Percentiles rank a stretch among this genome's conserved stretches.
phyloP scores from a whole-genome alignment of 2,797 vertebrate species.

The Morelia viridis region DNA sequence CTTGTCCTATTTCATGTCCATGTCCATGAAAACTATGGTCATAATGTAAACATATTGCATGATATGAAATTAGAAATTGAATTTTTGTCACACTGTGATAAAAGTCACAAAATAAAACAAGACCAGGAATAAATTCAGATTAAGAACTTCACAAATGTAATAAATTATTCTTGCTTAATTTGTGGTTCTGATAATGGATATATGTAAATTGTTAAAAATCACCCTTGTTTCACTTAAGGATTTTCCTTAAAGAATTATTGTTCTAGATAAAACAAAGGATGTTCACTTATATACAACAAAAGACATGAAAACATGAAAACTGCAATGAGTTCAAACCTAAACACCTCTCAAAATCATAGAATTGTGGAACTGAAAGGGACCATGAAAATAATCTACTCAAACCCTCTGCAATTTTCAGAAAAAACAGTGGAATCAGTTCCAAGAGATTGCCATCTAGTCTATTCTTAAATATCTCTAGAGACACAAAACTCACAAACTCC shows the following conservation, averaged over 20 bases:
- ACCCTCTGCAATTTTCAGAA: not conserved
- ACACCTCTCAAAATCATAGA: not conserved
- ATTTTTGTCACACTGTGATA: not conserved
- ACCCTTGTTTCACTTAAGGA: not conserved
- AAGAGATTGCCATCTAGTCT: not conserved
- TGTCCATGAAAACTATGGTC: not conserved
- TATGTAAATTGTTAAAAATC: constrained; percentile 2
- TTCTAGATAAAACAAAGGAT: not conserved
- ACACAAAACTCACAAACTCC: not conserved
- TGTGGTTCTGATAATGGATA: not conserved
- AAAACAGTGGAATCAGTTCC: not conserved
- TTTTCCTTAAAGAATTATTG: not conserved
- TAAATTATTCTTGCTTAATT: not conserved
- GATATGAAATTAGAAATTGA: constrained; percentile 13
- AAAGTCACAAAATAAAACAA: not conserved
- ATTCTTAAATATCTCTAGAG: not conserved
- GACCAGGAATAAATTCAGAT: not conserved
- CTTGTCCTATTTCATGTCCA: not conserved
- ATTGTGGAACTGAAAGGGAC: not conserved
- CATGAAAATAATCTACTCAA: not conserved
- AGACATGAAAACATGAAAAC: not conserved
- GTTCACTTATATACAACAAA: not conserved
- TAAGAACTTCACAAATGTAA: not conserved
- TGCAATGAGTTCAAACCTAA: not conserved
- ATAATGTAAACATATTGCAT: not conserved